Evolutionary conservation across 2,113 vertebrate species (phyloP).

Genomic region (Chaenocephalus aceratus): DNA sequence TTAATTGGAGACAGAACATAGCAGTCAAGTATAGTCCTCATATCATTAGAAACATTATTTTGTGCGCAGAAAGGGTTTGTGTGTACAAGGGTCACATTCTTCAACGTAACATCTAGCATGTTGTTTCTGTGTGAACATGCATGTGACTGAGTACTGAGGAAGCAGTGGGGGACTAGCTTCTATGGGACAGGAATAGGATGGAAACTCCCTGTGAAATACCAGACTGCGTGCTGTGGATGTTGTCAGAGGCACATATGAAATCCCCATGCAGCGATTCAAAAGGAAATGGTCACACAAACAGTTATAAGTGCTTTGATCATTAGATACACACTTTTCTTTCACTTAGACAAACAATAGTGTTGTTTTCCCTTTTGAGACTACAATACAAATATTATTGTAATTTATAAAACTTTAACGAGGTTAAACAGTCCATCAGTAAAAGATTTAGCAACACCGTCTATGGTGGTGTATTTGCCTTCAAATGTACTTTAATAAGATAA

Average conservation of each 20-base stretch:
- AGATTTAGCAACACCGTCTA: too few relatives aligned
- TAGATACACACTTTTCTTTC: neutral
- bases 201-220: slow-evolving; percentile 68
- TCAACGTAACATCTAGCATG: neutral
- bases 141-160: slow-evolving; percentile 22
- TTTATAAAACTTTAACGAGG: too few relatives aligned
- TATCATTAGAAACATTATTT: slow-evolving; percentile 20
- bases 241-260: slow-evolving; percentile 21
- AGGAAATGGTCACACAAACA: slow-evolving; percentile 20
- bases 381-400: too few relatives aligned
- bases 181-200: slow-evolving; percentile 61
- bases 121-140: slow-evolving; percentile 4
- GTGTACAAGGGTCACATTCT: neutral
- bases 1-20: slow-evolving; percentile 35
- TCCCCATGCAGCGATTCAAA: neutral
- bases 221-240: slow-evolving; percentile 14
- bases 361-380: too few relatives aligned
- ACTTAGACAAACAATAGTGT: neutral
- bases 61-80: neutral
- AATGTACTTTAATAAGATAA: too few relatives aligned
- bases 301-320: slow-evolving; percentile 3
- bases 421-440: too few relatives aligned
- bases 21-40: slow-evolving; percentile 9
- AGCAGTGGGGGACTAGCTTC: slow-evolving; percentile 21
- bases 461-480: too few relatives aligned